A percentile compares a stretch with the other conserved stretches of the same genome.
These are phyloP conservation scores for Glyptemys insculpta DNA, from an alignment of 2,797 vertebrate genomes.

Conservation along the genomic window DNA sequence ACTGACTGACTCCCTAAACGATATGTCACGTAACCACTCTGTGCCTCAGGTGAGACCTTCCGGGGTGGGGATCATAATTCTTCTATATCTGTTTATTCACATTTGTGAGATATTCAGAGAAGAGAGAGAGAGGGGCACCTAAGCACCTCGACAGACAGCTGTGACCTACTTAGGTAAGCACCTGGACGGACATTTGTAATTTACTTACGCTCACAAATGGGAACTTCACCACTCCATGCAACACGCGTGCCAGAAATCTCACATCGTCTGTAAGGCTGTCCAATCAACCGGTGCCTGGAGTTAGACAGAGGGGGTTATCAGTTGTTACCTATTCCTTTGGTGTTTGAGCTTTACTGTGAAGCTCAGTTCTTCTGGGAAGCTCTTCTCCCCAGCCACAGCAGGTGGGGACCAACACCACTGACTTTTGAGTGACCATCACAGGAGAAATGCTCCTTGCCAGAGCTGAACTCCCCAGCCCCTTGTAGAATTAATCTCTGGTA, in stretches of 20 bases:
- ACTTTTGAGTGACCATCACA: neutral
- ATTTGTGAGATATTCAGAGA: neutral
- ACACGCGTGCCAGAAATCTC: slow-evolving; percentile 34
- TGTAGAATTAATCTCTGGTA: neutral
- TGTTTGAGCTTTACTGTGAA: neutral
- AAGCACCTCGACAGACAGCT: neutral
- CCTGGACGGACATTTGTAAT: neutral
- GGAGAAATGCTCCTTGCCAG: neutral
- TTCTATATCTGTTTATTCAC: neutral
- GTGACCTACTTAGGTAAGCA: neutral
- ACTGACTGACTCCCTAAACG: rapidly evolving
- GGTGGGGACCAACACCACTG: neutral
- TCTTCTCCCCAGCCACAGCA: neutral
- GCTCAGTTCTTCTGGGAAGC: neutral
- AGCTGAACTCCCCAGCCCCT: neutral
- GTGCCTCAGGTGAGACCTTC: neutral
- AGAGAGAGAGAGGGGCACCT: rapidly evolving
- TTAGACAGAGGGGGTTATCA: neutral
- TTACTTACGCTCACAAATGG: slow-evolving; percentile 75
- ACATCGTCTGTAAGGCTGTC: slow-evolving; percentile 53
- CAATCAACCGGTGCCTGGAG: slow-evolving; percentile 74
- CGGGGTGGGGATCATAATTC: rapidly evolving
- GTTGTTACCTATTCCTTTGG: neutral
- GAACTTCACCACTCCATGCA: slow-evolving; percentile 17
- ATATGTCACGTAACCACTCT: neutral